These are phyloP conservation scores for Drosophila borborema DNA, from an alignment of 2,888 invertebrate species.

Conservation along the genomic window DNA sequence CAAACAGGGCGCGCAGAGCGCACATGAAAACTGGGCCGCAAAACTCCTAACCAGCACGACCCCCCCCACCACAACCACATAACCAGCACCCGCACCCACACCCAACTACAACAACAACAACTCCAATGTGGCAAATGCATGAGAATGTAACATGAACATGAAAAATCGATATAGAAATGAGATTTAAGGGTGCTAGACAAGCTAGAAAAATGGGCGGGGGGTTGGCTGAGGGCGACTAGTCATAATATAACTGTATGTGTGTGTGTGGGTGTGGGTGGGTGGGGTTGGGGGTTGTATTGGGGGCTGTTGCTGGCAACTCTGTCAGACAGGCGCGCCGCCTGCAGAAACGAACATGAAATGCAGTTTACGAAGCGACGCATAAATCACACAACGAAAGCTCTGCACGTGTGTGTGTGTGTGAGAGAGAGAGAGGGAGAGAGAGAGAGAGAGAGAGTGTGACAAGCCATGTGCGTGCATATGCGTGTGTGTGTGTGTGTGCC, in stretches of 20 bases:
- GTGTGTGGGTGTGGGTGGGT: neutral
- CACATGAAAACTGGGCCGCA: slow-evolving; percentile 54
- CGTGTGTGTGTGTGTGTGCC: slow-evolving; percentile 35
- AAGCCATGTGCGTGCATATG: slow-evolving; percentile 13
- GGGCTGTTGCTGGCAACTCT: slow-evolving; percentile 10
- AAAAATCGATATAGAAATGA: slow-evolving; percentile 78
- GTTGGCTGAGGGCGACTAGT: slow-evolving; percentile 16
- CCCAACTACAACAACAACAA: neutral
- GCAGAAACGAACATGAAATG: slow-evolving; percentile 60
- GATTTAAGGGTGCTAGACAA: slow-evolving; percentile 79
- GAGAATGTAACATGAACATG: slow-evolving; percentile 71
- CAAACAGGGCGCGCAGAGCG: slow-evolving; percentile 26
- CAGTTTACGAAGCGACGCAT: slow-evolving; percentile 65
- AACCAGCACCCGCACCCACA: neutral
- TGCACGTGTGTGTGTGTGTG: slow-evolving; percentile 39
- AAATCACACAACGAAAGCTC: slow-evolving; percentile 74
- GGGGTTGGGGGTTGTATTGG: neutral
- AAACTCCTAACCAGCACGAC: slow-evolving; percentile 1
- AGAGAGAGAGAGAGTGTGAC: slow-evolving; percentile 7
- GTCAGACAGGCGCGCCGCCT: slow-evolving; percentile 44
- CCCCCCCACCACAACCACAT: neutral
- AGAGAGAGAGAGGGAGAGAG: neutral
- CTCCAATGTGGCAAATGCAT: slow-evolving; percentile 38
- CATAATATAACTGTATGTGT: slow-evolving; percentile 18
- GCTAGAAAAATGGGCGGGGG: neutral